phyloP scores from a whole-genome alignment of 1,140 invertebrate species.

The Pseudoatta argentina region DNA sequence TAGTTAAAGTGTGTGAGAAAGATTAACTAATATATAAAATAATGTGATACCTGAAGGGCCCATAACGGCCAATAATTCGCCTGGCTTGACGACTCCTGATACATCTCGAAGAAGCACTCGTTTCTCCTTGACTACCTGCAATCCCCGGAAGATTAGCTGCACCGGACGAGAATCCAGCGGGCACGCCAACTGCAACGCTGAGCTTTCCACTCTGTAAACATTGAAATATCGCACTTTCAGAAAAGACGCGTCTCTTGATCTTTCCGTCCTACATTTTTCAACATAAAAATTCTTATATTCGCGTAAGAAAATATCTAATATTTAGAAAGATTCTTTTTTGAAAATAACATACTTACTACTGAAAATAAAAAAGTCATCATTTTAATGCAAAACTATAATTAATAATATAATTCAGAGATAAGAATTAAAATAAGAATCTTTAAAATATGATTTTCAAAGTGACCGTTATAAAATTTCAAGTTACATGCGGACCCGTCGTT shows the following conservation, averaged over 20 bases:
- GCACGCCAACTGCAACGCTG: conserved; percentile 83
- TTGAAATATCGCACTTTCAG: background rate
- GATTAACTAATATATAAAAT: background rate
- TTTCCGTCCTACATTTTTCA: background rate
- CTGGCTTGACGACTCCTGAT: conserved; percentile 91
- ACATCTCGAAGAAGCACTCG: conserved; percentile 91
- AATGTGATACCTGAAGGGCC: conserved; percentile 90
- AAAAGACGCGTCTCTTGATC: background rate
- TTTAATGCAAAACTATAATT: too few relatives aligned
- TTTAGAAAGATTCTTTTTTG: background rate
- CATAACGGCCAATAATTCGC: conserved; percentile 94
- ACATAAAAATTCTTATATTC: background rate
- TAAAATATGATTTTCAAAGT: background rate
- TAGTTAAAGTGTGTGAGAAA: background rate
- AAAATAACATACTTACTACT: background rate
- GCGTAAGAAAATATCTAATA: background rate
- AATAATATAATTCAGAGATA: background rate
- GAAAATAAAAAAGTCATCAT: too few relatives aligned
- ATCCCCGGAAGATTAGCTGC: conserved; percentile 90
- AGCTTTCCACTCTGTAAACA: conserved; percentile 83
- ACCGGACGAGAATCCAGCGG: conserved; percentile 87
- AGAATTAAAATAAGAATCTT: too few relatives aligned
- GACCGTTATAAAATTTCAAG: conserved; percentile 1
- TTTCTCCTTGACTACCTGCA: conserved; percentile 87
- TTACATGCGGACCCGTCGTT: background rate